Percentiles rank a stretch among this genome's conserved stretches.
Conservation (phyloP, 2,113 vertebrate species). For the Micronycteris hirsuta region DNA sequence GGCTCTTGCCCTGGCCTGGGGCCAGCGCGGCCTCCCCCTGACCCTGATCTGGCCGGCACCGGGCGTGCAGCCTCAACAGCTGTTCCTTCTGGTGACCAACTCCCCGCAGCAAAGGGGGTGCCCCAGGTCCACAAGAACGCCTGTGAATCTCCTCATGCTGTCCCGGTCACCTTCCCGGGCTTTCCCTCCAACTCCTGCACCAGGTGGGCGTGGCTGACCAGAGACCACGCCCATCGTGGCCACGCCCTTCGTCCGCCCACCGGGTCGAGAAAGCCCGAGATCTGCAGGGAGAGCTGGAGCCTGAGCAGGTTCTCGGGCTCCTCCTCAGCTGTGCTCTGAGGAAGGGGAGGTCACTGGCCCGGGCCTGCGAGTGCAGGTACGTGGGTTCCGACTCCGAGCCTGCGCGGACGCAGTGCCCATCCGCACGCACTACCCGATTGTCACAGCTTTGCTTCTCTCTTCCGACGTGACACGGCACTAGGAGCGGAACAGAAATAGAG, state of each 20-base stretch:
- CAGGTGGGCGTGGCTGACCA: neutral
- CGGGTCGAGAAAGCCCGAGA: neutral
- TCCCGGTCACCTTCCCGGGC: fast-evolving
- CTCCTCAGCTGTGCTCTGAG: neutral
- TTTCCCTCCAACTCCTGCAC: fast-evolving
- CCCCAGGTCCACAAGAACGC: neutral
- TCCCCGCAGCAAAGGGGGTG: neutral
- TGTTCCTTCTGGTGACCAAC: neutral
- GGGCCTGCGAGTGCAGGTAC: fast-evolving
- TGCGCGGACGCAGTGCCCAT: fast-evolving
- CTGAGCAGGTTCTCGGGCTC: neutral
- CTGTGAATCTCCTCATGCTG: fast-evolving
- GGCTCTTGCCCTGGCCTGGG: neutral
- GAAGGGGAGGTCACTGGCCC: neutral
- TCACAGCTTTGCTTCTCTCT: neutral
- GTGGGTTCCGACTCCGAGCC: neutral
- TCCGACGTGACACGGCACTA: neutral
- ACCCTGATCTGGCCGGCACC: neutral
- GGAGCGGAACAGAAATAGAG: neutral
- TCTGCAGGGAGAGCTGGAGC: too few species aligned
- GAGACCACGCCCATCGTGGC: neutral
- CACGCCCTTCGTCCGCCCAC: neutral
- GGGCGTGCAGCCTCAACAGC: neutral
- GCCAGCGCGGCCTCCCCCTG: neutral
- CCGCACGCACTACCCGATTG: neutral